These are phyloP conservation scores for Dendrophyllia cribrosa DNA, from an alignment of 64 coral and sea anemone genomes.

Conservation along the genomic window DNA sequence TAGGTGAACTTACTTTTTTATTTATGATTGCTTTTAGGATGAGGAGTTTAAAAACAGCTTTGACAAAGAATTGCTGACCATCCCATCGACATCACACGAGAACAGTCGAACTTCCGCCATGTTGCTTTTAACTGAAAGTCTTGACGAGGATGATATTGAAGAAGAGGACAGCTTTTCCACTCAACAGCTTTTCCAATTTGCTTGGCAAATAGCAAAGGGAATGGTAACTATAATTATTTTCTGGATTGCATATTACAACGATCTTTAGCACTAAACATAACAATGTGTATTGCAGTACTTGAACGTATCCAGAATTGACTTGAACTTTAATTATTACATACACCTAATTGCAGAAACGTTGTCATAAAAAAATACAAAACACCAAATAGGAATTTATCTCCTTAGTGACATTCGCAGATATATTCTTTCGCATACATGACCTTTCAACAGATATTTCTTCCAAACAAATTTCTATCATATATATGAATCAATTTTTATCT, in stretches of 20 bases:
- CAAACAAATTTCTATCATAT: no score
- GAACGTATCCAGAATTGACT: neutral
- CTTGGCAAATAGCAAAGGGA: constrained; percentile 8
- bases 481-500: no score
- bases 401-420: no score
- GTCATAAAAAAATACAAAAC: no score
- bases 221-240: neutral
- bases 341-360: no score
- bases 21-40: neutral
- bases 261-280: neutral
- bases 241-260: neutral
- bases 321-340: no score
- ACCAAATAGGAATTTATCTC: no score
- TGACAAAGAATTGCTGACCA: neutral
- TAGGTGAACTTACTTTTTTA: no score
- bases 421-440: no score
- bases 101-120: neutral
- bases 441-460: no score
- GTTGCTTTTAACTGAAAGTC: neutral
- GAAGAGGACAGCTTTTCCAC: neutral
- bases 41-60: neutral
- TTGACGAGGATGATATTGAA: neutral
- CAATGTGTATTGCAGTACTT: no score
- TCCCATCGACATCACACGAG: neutral
- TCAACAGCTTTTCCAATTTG: neutral